Conservation (phyloP, 2,888 invertebrate genomes). For the Malachius bipustulatus region DNA sequence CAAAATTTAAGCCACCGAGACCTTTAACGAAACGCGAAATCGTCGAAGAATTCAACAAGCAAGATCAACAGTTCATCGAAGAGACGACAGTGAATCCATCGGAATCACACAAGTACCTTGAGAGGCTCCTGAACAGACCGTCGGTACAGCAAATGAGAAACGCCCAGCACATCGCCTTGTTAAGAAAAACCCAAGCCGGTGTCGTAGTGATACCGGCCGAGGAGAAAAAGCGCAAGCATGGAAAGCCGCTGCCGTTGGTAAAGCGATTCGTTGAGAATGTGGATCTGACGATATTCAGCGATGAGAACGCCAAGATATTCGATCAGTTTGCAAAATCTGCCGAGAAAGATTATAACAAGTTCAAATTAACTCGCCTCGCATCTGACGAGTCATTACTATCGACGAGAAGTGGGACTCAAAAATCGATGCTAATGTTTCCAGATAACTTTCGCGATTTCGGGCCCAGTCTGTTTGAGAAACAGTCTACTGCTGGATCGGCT, state of each 20-base stretch:
- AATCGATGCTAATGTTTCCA: no score
- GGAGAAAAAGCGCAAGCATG: slow-evolving; percentile 5
- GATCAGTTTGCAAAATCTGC: slow-evolving; percentile 25
- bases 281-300: slow-evolving; percentile 19
- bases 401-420: no score
- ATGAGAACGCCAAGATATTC: slow-evolving; percentile 21
- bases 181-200: slow-evolving; percentile 26
- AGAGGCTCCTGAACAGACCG: slow-evolving; percentile 26
- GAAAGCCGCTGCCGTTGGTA: background rate
- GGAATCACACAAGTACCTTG: slow-evolving; percentile 21
- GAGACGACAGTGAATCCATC: slow-evolving; percentile 14
- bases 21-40: slow-evolving; percentile 27
- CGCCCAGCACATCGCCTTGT: slow-evolving; percentile 24
- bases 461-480: no score
- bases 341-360: slow-evolving; percentile 21
- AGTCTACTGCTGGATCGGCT: no score
- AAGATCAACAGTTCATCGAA: slow-evolving; percentile 25
- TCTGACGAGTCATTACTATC: no score
- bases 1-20: slow-evolving; percentile 22
- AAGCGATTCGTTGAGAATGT: slow-evolving; percentile 9
- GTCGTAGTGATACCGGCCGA: slow-evolving; percentile 23
- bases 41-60: slow-evolving; percentile 24
- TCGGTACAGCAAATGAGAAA: slow-evolving; percentile 27
- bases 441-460: no score
- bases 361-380: no score